Conservation (phyloP, 2,888 invertebrate species). For the Epiperipatus broadwayi region DNA sequence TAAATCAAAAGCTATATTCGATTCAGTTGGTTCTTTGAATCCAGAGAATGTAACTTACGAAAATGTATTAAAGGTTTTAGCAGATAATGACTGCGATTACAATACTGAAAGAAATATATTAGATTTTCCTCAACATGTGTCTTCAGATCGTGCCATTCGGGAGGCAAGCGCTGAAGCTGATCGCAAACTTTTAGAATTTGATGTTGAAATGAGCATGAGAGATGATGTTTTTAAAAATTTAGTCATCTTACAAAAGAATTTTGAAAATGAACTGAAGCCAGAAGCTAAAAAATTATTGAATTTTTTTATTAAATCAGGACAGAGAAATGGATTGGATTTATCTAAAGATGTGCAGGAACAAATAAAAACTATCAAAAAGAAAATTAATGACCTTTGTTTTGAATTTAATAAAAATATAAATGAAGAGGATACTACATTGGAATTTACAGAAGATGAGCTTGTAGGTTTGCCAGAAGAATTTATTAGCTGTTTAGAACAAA, state of each 20-base stretch:
- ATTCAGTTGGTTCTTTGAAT: conserved; percentile 17
- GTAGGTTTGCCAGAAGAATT: conserved; percentile 25
- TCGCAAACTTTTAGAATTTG: conserved; percentile 30
- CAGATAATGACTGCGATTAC: conserved; percentile 27
- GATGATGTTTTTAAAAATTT: conserved; percentile 33
- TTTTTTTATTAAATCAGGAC: conserved; percentile 28
- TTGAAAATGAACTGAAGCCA: conserved; percentile 20
- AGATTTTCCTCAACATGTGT: conserved; percentile 30
- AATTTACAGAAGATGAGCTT: conserved; percentile 30
- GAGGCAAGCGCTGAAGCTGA: conserved; percentile 32
- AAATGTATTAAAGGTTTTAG: conserved; percentile 24
- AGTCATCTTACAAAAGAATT: conserved; percentile 24
- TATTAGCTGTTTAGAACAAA: conserved; percentile 21
- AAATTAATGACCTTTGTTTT: conserved; percentile 29
- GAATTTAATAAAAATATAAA: conserved; percentile 31
- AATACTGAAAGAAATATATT: conserved; percentile 26
- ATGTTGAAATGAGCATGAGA: conserved; percentile 33
- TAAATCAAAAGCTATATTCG: too few relatives aligned
- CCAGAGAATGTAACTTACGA: conserved; percentile 19
- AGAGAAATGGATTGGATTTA: conserved; percentile 32
- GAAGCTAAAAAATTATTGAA: conserved; percentile 30
- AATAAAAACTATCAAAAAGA: conserved; percentile 30
- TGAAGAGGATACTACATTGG: conserved; percentile 31
- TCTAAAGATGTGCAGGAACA: conserved; percentile 26
- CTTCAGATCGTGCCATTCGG: conserved; percentile 26